phyloP scores from a whole-genome alignment of 2,113 vertebrate species.

The Antigone vipio region DNA sequence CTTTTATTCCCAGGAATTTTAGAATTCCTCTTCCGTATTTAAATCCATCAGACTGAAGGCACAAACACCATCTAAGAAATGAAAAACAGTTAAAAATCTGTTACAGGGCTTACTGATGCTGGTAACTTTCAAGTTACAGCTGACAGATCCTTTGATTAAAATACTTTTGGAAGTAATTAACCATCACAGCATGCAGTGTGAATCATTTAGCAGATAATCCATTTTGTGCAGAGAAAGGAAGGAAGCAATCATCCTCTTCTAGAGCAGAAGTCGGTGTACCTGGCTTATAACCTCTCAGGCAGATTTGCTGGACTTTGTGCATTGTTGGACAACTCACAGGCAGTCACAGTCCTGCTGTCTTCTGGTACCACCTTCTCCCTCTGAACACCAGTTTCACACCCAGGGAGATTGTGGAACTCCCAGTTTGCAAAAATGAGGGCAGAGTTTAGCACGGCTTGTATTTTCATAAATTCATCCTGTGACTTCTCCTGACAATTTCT shows the following conservation, averaged over 20 bases:
- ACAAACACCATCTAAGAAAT: slow-evolving; percentile 36
- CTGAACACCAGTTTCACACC: neutral
- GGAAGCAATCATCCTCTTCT: neutral
- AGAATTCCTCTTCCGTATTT: slow-evolving; percentile 16
- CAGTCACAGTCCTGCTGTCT: neutral
- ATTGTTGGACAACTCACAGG: neutral
- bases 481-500: neutral
- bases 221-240: neutral
- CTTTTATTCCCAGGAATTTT: neutral
- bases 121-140: neutral
- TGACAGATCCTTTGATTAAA: neutral
- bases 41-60: neutral
- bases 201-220: neutral
- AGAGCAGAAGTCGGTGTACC: neutral
- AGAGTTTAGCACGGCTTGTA: neutral
- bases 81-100: neutral
- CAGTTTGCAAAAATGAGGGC: neutral
- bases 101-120: neutral
- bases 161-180: neutral
- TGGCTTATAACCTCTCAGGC: neutral
- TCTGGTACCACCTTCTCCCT: neutral
- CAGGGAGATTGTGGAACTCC: neutral
- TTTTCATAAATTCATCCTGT: neutral
- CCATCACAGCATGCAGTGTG: neutral
- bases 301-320: neutral